Percentiles rank a stretch among this genome's conserved stretches.
phyloP scores from a whole-genome alignment of 2,113 vertebrate genomes.

The Poeciliopsis occidentalis region DNA sequence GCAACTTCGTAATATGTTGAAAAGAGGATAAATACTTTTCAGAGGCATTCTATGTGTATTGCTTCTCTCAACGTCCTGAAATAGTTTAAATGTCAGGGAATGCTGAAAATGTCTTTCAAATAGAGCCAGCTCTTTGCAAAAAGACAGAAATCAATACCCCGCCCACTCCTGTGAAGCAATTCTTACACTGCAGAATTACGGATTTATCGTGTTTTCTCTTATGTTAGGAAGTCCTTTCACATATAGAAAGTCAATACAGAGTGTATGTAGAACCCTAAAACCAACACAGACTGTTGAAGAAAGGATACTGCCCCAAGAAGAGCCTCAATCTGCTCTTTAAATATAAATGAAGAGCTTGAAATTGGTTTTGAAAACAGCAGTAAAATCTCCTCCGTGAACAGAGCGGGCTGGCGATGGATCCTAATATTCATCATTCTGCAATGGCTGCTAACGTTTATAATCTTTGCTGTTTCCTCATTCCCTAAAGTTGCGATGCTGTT shows the following conservation, averaged over 20 bases:
- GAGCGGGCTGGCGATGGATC: not conserved
- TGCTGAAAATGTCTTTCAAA: not conserved
- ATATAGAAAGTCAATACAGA: not conserved
- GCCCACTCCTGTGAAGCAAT: not conserved
- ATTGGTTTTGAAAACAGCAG: constrained; percentile 7
- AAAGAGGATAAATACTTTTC: not conserved
- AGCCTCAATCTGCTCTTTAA: constrained; percentile 40
- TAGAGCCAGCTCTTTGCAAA: not conserved
- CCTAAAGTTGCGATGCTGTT: not conserved
- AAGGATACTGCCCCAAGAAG: constrained; percentile 4
- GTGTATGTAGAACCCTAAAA: not conserved
- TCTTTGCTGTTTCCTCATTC: not conserved
- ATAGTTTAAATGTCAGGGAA: not conserved
- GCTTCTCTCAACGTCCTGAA: not conserved
- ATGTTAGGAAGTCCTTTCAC: not conserved
- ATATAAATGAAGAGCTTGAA: constrained; percentile 52
- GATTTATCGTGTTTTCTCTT: not conserved
- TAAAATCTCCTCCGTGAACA: constrained; percentile 11
- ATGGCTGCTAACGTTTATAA: not conserved
- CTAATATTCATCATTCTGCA: not conserved
- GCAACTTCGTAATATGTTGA: not conserved
- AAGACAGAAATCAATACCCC: not conserved
- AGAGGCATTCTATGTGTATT: not conserved
- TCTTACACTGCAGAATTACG: not conserved
- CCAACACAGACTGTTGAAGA: constrained; percentile 23